Evolutionary conservation across 2,888 invertebrate genomes (phyloP).

Genomic region (Napeogenes sylphis): DNA sequence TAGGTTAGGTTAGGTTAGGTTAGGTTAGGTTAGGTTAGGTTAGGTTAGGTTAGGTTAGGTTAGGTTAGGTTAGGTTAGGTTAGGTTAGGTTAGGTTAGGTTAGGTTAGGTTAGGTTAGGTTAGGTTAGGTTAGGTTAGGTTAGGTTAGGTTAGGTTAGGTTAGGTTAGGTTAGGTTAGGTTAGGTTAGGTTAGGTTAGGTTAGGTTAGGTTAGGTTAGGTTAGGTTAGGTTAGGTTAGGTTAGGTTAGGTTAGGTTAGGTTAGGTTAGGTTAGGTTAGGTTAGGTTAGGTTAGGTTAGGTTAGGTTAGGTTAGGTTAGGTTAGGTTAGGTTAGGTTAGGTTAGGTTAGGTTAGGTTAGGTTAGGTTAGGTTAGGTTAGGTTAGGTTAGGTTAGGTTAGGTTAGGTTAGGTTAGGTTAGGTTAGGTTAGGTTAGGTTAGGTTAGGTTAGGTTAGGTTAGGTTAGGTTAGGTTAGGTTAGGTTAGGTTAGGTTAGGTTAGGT

Average conservation of each 20-base stretch:
- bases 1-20: slow-evolving; percentile 29
- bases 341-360: slow-evolving; percentile 37
- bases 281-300: slow-evolving; percentile 37
- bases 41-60: slow-evolving; percentile 29
- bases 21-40: slow-evolving; percentile 28
- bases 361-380: slow-evolving; percentile 35
- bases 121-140: slow-evolving; percentile 30
- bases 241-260: slow-evolving; percentile 38
- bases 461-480: slow-evolving; percentile 37
- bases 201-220: slow-evolving; percentile 37
- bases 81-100: slow-evolving; percentile 31
- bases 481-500: slow-evolving; percentile 38
- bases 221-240: slow-evolving; percentile 37
- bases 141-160: slow-evolving; percentile 29
- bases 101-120: slow-evolving; percentile 31
- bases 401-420: slow-evolving; percentile 35
- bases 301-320: slow-evolving; percentile 39
- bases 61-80: slow-evolving; percentile 32
- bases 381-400: slow-evolving; percentile 35
- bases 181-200: slow-evolving; percentile 33
- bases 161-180: slow-evolving; percentile 28
- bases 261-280: slow-evolving; percentile 38
- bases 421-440: slow-evolving; percentile 36
- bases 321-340: slow-evolving; percentile 38
- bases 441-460: slow-evolving; percentile 36